A percentile compares a stretch with the other conserved stretches of the same genome.
phyloP scores from a whole-genome alignment of 2,113 vertebrate genomes.

The Anser cygnoides region DNA sequence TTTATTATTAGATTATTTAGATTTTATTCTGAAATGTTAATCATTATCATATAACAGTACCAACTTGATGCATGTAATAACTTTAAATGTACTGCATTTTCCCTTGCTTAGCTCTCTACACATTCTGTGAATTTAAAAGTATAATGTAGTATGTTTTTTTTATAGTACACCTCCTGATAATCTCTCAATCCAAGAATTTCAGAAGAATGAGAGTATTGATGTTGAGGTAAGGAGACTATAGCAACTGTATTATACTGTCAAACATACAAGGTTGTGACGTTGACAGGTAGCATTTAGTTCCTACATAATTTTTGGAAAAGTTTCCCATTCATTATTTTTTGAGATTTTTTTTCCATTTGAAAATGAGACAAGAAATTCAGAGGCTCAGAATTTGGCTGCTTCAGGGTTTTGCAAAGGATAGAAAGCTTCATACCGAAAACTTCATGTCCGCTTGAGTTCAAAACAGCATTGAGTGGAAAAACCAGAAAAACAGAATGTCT shows the following conservation, averaged over 20 bases:
- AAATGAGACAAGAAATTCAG: neutral
- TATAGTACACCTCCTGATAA: constrained; percentile 95
- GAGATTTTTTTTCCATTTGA: neutral
- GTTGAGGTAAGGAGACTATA: constrained; percentile 86
- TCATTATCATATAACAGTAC: neutral
- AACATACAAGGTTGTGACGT: neutral
- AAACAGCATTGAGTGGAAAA: neutral
- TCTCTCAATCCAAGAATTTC: constrained; percentile 98
- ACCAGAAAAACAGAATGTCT: neutral
- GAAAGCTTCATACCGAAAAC: neutral
- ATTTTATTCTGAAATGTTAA: neutral
- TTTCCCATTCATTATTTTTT: neutral
- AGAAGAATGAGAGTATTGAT: constrained; percentile 96
- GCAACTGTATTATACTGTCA: neutral
- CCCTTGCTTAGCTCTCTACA: neutral
- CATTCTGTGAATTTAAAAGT: constrained; percentile 38
- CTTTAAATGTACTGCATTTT: neutral
- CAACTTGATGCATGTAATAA: neutral
- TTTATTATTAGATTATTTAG: neutral
- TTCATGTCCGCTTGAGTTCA: neutral
- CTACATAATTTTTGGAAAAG: neutral
- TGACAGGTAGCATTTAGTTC: neutral
- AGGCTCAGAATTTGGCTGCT: neutral
- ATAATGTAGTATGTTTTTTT: constrained; percentile 40
- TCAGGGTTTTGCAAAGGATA: neutral